phyloP scores from a whole-genome alignment of 1,140 invertebrate genomes.

The Vanessa tameamea region DNA sequence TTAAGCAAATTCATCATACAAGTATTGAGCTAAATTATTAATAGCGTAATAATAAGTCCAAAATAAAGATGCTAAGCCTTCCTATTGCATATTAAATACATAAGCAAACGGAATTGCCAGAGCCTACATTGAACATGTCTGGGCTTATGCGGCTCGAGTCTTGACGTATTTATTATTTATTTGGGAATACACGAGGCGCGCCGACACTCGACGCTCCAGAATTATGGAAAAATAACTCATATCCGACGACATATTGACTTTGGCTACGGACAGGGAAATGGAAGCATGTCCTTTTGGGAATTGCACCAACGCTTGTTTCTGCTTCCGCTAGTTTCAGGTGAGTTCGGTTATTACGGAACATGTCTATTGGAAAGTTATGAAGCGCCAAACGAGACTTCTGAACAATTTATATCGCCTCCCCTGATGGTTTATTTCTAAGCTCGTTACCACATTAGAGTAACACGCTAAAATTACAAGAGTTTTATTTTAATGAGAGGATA shows the following conservation, averaged over 20 bases:
- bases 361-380: slow-evolving; percentile 36
- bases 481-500: no score
- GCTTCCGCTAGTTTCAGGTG: slow-evolving; percentile 41
- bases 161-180: slow-evolving; percentile 79
- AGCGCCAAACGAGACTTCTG: slow-evolving; percentile 30
- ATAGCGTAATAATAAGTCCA: slow-evolving; percentile 3
- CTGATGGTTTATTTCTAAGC: not conserved
- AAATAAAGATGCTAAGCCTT: slow-evolving; percentile 45
- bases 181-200: slow-evolving; percentile 68
- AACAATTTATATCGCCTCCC: slow-evolving; percentile 35
- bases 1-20: not conserved
- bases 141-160: slow-evolving; percentile 29
- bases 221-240: slow-evolving; percentile 80
- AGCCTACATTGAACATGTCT: slow-evolving; percentile 47
- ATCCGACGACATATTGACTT: slow-evolving; percentile 75
- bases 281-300: slow-evolving; percentile 64
- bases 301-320: slow-evolving; percentile 59
- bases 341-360: slow-evolving; percentile 35
- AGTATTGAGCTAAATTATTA: not conserved
- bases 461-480: not conserved
- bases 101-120: slow-evolving; percentile 54
- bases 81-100: slow-evolving; percentile 57
- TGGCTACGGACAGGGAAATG: slow-evolving; percentile 59
- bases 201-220: slow-evolving; percentile 50
- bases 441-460: not conserved